Percentiles rank a stretch among this genome's conserved stretches.
These are phyloP conservation scores for Nerophis lumbriciformis DNA, from an alignment of 2,113 vertebrate species.

Conservation along the genomic window DNA sequence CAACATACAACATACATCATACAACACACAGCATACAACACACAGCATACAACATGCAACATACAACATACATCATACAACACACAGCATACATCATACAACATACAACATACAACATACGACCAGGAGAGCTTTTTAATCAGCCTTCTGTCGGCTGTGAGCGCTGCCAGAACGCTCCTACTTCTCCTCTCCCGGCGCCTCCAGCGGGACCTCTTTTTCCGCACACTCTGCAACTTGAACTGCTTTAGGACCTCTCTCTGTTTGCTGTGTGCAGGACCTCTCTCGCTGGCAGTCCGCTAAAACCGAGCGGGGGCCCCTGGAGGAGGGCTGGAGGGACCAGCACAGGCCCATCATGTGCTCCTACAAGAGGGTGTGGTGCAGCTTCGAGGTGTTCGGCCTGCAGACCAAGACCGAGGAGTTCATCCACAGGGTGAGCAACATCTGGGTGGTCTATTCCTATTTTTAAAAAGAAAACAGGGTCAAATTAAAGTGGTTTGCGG, in stretches of 20 bases:
- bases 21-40: no score
- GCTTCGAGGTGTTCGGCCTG: conserved; percentile 77
- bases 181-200: conserved; percentile 7
- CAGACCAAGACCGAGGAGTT: conserved; percentile 76
- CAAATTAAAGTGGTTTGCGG: no score
- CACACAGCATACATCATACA: no score
- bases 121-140: background rate
- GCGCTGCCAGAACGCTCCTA: background rate
- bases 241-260: conserved; percentile 8
- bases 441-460: no score
- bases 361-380: conserved; percentile 76
- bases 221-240: conserved; percentile 47
- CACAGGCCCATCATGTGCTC: conserved; percentile 77
- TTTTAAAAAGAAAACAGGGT: no score
- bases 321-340: conserved; percentile 65
- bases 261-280: conserved; percentile 67
- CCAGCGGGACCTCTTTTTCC: conserved; percentile 13
- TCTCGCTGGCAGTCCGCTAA: conserved; percentile 71
- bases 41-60: no score
- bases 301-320: conserved; percentile 73
- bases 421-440: conserved; percentile 66
- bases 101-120: background rate
- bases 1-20: no score
- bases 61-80: no score
- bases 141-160: background rate